phyloP scores from a whole-genome alignment of 2,797 vertebrate genomes.

The Siniperca undulata region DNA sequence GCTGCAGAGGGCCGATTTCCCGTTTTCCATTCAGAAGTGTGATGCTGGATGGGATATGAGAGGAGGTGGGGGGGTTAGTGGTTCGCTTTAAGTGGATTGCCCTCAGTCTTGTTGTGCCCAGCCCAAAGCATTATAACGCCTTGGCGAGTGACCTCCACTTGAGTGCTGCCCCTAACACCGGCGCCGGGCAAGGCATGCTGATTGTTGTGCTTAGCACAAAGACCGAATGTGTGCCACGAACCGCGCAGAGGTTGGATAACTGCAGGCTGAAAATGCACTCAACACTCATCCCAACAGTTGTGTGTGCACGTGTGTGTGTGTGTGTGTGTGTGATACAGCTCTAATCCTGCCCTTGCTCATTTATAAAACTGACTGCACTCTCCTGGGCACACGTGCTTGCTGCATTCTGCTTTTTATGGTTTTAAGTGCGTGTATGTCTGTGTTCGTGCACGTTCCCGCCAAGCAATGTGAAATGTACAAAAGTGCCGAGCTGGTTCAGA shows the following conservation, averaged over 20 bases:
- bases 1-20: slow-evolving; percentile 63
- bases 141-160: slow-evolving; percentile 76
- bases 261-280: slow-evolving; percentile 54
- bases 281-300: slow-evolving; percentile 31
- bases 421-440: neutral
- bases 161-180: slow-evolving; percentile 68
- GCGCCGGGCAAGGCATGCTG: slow-evolving; percentile 53
- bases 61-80: slow-evolving; percentile 44
- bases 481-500: slow-evolving; percentile 85
- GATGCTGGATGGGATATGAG: slow-evolving; percentile 66
- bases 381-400: slow-evolving; percentile 14
- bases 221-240: slow-evolving; percentile 56
- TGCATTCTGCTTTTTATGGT: slow-evolving; percentile 30
- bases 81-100: slow-evolving; percentile 85
- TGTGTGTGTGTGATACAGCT: slow-evolving; percentile 28
- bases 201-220: slow-evolving; percentile 65
- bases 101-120: slow-evolving; percentile 73
- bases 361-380: slow-evolving; percentile 40
- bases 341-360: slow-evolving; percentile 37
- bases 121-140: slow-evolving; percentile 80
- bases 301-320: neutral
- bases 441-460: slow-evolving; percentile 10
- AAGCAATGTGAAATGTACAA: slow-evolving; percentile 64
- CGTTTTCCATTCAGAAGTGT: slow-evolving; percentile 77
- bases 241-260: slow-evolving; percentile 54